These are phyloP conservation scores for Oligia fasciuncula DNA, from an alignment of 2,888 invertebrate genomes.

Conservation along the genomic window DNA sequence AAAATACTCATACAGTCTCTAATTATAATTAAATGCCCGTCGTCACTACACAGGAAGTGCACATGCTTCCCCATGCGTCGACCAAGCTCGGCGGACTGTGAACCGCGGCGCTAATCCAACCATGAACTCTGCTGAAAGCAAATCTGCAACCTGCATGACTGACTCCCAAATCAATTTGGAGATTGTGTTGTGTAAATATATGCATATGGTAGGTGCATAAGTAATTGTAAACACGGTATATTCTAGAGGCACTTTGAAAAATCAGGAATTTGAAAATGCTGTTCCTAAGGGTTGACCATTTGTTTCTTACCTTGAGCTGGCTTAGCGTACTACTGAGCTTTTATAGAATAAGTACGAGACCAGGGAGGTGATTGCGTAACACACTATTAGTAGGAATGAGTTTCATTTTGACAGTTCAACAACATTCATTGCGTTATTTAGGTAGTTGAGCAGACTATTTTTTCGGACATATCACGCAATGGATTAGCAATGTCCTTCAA, in stretches of 20 bases:
- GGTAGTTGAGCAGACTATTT: too few relatives aligned
- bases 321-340: too few relatives aligned
- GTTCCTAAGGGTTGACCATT: not conserved
- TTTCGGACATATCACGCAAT: too few relatives aligned
- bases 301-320: not conserved
- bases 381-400: too few relatives aligned
- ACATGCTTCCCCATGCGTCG: not conserved
- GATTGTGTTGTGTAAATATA: slow-evolving; percentile 16
- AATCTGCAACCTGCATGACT: slow-evolving; percentile 39
- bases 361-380: too few relatives aligned
- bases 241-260: not conserved
- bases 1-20: slow-evolving; percentile 25
- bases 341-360: too few relatives aligned
- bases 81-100: not conserved
- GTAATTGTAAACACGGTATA: not conserved
- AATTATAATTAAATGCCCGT: slow-evolving; percentile 24
- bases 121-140: slow-evolving; percentile 26
- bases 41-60: slow-evolving; percentile 23
- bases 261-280: not conserved
- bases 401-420: too few relatives aligned
- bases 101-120: slow-evolving; percentile 25
- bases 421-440: too few relatives aligned
- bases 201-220: not conserved
- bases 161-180: slow-evolving; percentile 33
- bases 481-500: too few relatives aligned